A percentile compares a stretch with the other conserved stretches of the same genome.
phyloP scores from a whole-genome alignment of 35 echinoderm and acorn worm species.

The Nesometra sesokonis region DNA sequence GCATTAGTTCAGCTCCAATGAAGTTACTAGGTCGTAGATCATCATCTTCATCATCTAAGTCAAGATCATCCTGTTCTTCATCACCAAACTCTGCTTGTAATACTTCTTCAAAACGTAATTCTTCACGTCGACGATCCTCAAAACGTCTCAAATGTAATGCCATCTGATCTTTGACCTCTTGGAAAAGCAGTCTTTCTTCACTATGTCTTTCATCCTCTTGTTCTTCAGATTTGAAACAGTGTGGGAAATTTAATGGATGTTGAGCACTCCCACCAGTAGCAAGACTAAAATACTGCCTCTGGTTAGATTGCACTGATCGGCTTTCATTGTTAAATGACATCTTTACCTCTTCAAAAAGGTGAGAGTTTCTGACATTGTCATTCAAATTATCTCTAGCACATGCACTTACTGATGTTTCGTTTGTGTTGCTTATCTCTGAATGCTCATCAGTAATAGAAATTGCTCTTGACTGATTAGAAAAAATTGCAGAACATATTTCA shows the following conservation, averaged over 20 bases:
- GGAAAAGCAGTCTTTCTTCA: neutral
- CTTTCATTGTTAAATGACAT: neutral
- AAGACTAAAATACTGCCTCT: neutral
- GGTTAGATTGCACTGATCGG: neutral
- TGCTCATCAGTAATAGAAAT: neutral
- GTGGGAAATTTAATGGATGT: too few relatives aligned
- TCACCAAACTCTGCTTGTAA: neutral
- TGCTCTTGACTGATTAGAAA: neutral
- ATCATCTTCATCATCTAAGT: neutral
- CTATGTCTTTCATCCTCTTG: neutral
- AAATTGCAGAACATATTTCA: neutral
- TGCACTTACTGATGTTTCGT: neutral
- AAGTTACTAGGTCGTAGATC: neutral
- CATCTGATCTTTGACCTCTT: neutral
- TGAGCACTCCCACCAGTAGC: neutral
- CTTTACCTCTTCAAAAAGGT: neutral
- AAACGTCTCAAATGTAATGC: neutral
- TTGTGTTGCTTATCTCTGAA: neutral
- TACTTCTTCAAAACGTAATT: neutral
- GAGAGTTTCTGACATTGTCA: neutral
- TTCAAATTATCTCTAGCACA: neutral
- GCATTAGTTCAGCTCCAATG: neutral
- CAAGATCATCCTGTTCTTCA: neutral
- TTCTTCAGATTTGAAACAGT: neutral
- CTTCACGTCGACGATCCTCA: neutral